Percentiles rank a stretch among this genome's conserved stretches.
Conservation (phyloP, 2,113 vertebrate genomes). For the Myotis davidii region DNA sequence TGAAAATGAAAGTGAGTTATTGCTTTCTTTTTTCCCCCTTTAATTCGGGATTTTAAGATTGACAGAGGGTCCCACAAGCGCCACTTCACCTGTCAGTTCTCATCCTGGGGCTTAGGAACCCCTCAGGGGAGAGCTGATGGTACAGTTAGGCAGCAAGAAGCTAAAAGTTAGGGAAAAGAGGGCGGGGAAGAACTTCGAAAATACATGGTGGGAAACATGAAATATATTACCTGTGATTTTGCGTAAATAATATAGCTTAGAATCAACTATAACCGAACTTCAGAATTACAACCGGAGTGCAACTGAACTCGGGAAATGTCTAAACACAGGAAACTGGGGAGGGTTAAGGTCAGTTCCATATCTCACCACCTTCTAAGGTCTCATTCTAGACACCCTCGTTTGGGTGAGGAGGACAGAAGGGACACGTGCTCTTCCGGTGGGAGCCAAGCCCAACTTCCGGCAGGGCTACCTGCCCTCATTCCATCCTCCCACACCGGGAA, state of each 20-base stretch:
- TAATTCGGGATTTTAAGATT: neutral
- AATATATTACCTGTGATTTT: neutral
- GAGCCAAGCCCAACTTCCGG: neutral
- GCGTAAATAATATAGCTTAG: neutral
- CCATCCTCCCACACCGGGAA: neutral
- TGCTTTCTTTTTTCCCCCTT: neutral
- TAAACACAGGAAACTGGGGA: neutral
- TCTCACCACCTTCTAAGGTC: neutral
- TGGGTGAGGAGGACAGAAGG: too few relatives aligned
- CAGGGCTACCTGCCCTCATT: neutral
- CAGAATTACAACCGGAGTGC: neutral
- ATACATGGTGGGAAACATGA: neutral
- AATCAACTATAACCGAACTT: neutral
- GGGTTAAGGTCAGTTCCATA: neutral
- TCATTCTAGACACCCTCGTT: neutral
- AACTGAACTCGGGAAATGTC: neutral
- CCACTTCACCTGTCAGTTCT: neutral
- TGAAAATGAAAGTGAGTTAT: neutral
- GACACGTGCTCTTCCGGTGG: fast-evolving
- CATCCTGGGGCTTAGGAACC: neutral
- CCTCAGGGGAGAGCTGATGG: neutral
- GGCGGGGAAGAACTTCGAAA: neutral
- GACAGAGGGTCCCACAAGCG: neutral
- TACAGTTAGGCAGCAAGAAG: neutral
- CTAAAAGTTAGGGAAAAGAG: neutral